These are phyloP conservation scores for Brachyptera risi DNA, from an alignment of 2,888 invertebrate genomes.

Conservation along the genomic window DNA sequence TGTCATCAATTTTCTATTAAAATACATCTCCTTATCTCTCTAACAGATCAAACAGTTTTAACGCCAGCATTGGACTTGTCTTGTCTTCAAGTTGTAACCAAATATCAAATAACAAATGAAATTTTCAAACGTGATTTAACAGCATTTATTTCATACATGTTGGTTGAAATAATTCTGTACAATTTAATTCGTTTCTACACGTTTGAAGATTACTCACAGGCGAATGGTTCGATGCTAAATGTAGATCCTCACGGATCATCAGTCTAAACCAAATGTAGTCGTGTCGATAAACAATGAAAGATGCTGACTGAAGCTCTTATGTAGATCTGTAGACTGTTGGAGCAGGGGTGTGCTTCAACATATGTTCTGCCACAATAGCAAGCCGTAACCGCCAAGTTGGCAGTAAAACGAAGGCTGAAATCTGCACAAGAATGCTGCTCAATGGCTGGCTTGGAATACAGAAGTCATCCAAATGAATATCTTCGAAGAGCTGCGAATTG, in stretches of 20 bases:
- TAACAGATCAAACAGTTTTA: neutral
- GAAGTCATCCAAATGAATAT: slow-evolving; percentile 13
- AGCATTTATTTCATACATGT: no score
- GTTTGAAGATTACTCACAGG: neutral
- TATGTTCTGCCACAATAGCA: slow-evolving; percentile 19
- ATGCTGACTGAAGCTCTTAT: neutral
- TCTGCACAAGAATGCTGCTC: slow-evolving; percentile 23
- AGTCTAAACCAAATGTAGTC: neutral
- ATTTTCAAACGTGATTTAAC: no score
- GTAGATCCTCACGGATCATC: slow-evolving; percentile 1
- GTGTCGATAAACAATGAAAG: no score
- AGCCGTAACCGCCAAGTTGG: neutral
- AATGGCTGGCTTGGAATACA: slow-evolving; percentile 7
- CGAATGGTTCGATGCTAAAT: neutral
- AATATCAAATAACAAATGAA: no score
- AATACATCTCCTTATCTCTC: slow-evolving; percentile 2
- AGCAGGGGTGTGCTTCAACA: slow-evolving; percentile 1
- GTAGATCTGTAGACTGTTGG: slow-evolving; percentile 4
- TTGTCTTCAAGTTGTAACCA: no score
- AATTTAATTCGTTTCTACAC: no score
- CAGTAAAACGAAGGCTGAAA: neutral
- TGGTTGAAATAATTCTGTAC: no score
- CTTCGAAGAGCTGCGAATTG: no score
- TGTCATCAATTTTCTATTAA: slow-evolving; percentile 11
- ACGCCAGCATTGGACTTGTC: neutral